Evolutionary conservation across 2,113 vertebrate species (phyloP).

Genomic region (Entelurus aequoreus): DNA sequence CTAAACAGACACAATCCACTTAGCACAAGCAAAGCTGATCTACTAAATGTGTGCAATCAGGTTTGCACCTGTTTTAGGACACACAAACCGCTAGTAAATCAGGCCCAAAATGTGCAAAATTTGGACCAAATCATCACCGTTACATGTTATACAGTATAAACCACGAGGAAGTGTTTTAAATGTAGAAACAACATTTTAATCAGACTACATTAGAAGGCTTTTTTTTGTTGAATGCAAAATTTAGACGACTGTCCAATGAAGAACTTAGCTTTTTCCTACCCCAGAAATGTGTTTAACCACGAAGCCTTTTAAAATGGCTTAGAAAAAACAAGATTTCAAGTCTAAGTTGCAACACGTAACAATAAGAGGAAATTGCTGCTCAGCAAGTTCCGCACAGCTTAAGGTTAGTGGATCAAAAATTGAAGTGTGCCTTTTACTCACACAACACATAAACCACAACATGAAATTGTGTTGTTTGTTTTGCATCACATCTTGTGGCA

Average conservation of each 20-base stretch:
- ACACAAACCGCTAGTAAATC: too few relatives aligned
- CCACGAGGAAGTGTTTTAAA: too few relatives aligned
- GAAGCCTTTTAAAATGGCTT: slow-evolving; percentile 43
- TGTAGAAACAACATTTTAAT: too few relatives aligned
- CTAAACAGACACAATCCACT: too few relatives aligned
- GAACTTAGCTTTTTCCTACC: background rate
- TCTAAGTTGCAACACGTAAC: slow-evolving; percentile 31
- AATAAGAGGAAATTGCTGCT: slow-evolving; percentile 51
- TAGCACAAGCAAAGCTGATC: too few relatives aligned
- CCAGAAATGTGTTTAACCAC: slow-evolving; percentile 10
- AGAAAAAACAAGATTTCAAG: slow-evolving; percentile 3
- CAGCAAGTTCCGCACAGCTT: slow-evolving; percentile 28
- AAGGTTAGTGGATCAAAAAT: slow-evolving; percentile 30
- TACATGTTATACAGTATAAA: too few relatives aligned
- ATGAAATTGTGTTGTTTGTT: slow-evolving; percentile 7
- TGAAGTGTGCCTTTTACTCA: slow-evolving; percentile 28
- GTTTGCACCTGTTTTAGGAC: too few relatives aligned
- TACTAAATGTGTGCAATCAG: too few relatives aligned
- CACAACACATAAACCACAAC: slow-evolving; percentile 13
- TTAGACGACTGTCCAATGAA: background rate
- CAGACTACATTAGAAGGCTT: too few relatives aligned
- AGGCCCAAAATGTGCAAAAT: too few relatives aligned
- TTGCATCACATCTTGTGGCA: slow-evolving; percentile 2
- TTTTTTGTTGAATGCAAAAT: background rate
- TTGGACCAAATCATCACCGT: too few relatives aligned